These are phyloP conservation scores for Chelonus insularis DNA, from an alignment of 1,140 invertebrate species.

Conservation along the genomic window DNA sequence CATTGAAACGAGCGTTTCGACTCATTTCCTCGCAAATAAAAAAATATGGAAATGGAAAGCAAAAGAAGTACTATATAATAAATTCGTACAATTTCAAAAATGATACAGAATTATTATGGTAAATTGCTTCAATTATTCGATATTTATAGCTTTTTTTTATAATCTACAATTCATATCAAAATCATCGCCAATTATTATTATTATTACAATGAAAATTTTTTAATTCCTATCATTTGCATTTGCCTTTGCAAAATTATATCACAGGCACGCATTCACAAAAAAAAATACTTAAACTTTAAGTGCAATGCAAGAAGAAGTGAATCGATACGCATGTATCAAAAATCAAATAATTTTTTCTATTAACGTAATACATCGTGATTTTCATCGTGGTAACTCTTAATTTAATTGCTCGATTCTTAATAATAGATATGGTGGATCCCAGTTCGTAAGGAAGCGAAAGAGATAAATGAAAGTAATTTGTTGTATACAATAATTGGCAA, in stretches of 20 bases:
- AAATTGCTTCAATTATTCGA: too few relatives aligned
- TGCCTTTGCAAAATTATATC: slow-evolving; percentile 6
- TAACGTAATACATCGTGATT: too few relatives aligned
- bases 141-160: too few relatives aligned
- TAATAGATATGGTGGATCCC: slow-evolving; percentile 20
- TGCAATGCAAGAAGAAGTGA: slow-evolving; percentile 6
- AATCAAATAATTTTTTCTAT: too few relatives aligned
- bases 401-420: slow-evolving; percentile 1
- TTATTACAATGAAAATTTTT: neutral
- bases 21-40: too few relatives aligned
- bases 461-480: slow-evolving; percentile 26
- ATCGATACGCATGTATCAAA: slow-evolving; percentile 5
- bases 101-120: too few relatives aligned
- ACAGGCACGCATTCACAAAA: slow-evolving; percentile 13
- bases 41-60: too few relatives aligned
- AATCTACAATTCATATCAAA: too few relatives aligned
- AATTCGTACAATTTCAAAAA: too few relatives aligned
- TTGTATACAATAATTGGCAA: slow-evolving; percentile 39
- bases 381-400: slow-evolving; percentile 10
- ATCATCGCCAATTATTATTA: too few relatives aligned
- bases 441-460: slow-evolving; percentile 39
- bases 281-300: neutral
- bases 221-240: slow-evolving; percentile 14
- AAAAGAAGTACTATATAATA: too few relatives aligned
- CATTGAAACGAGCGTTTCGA: too few relatives aligned